Base-by-base conservation (phyloP, 2,888 invertebrate species). In the Scaptomyza tumidula region DNA sequence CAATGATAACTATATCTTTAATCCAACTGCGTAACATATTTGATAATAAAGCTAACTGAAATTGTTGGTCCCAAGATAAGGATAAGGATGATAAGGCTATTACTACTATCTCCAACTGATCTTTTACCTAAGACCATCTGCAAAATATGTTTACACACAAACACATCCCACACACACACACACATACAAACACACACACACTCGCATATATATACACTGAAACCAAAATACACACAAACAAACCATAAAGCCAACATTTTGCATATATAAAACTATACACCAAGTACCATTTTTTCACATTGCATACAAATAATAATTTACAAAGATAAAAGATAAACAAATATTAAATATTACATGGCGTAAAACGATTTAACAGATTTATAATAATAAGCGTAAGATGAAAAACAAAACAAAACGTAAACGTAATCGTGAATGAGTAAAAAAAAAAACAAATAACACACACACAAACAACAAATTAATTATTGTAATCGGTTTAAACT, bases 401-500 rank as follows among this genome's bases (percentile, higher is more conserved):
- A 76, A 71, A 55, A 74, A 35, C 19, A 72, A 72, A 69, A 80
- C 65, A 33, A 44, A 86, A 33, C 29, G 29, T 75, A 29, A 84
- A 78, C 50, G 61, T 74, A 77, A 39, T 72, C 58, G 78, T 75
- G 75, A 74, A 75, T 69, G 75, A 78, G 69, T 68, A 72, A 70
- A 74, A 52, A 74, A 52, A 75, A 43, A 39, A 7, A 81, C 69
- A 77, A 82, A 81, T 71, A 77, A 86, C 75, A 81, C 16, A 49
- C 16, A 49, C 14, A 80, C 50, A 50, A 50, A 77, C 67, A 76
- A 76, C 71, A 78, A 84, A 82, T 72, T 88, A 86, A 86, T 86
- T 84, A 89, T 87, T 91, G 89, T 90, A 90, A 90, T 91, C 90
- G 90, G 91, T 90, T 90, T 90, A 90, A 90, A 91, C 89, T 89